Percentiles rank a stretch among this genome's conserved stretches.
Conservation (phyloP, 2,797 vertebrate species). For the Pelochelys cantorii region DNA sequence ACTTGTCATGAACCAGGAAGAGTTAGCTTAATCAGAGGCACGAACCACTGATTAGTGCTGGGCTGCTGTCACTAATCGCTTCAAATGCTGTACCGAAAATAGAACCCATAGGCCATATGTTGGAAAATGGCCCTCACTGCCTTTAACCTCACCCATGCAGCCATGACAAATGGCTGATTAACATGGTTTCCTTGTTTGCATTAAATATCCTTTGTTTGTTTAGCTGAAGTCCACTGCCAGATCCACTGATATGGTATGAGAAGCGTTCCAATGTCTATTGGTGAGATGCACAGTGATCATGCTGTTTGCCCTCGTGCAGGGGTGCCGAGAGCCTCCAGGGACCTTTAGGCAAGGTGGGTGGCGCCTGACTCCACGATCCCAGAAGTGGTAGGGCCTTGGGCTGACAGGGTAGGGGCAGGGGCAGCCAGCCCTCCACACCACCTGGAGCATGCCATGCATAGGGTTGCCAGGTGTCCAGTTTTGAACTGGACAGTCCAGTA, state of each 20-base stretch:
- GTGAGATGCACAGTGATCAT: background rate
- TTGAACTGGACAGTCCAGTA: too few species aligned
- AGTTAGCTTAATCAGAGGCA: conserved; percentile 67
- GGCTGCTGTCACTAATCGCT: conserved; percentile 51
- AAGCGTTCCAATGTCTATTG: background rate
- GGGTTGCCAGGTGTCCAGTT: too few species aligned
- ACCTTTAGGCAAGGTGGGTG: too few species aligned
- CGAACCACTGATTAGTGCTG: conserved; percentile 39
- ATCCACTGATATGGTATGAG: fast-evolving
- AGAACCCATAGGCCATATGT: conserved; percentile 26
- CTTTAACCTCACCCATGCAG: background rate
- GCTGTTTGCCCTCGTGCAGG: background rate
- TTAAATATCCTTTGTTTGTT: background rate
- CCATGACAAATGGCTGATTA: conserved; percentile 18
- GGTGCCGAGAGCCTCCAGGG: too few species aligned
- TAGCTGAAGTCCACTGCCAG: background rate
- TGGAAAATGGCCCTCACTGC: conserved; percentile 32
- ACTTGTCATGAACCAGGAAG: conserved; percentile 54
- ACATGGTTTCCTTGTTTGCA: background rate
- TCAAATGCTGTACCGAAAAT: conserved; percentile 51
- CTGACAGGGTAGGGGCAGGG: too few species aligned
- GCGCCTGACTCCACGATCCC: too few species aligned
- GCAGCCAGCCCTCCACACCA: too few species aligned
- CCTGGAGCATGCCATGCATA: too few species aligned
- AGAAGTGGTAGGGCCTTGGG: too few species aligned